Base-by-base conservation (phyloP, 2,888 invertebrate genomes). In the Chydorus sphaericus region DNA sequence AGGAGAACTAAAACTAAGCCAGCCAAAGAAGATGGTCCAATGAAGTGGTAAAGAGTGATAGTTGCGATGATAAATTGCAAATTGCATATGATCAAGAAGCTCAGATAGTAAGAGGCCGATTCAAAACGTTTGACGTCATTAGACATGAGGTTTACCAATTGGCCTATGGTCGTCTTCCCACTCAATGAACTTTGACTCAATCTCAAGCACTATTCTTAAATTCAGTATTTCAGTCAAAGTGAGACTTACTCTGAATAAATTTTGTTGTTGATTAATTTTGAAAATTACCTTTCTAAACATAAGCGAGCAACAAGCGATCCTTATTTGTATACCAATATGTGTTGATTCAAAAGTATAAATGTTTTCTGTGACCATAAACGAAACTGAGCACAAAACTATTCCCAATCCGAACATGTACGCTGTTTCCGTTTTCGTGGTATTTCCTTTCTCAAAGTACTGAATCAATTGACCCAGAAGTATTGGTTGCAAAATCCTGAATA, bases 111-210 rank as follows among this genome's bases (percentile, higher is more conserved):
- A 56, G 90, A 79, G 11, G 87, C 86, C 67, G 90, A 80, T 68
- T 97, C 96, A 69, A 96, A 92, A 54, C 86, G 79, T 65, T 86
- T 87, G 60, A 96, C 89, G 70, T 97, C 96, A 67, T 94, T 97
- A 1, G 94, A 91, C 57, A 97, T 73, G n/a, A 96, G 77, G 68
- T 94, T 94, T 31, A 96, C 90, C 59, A 96, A 81, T 70, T 93
- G 90, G 0, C 94, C 94, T 0, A 85, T 83, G 0, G 91, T 85
- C 0, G 92, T 91, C 67, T 89, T 82, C 6, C n/a, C n/a, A n/a
- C 84, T 84, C 51, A 91, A 72, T 1, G 92, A 87, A 6, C 82
- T 82, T 68, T 85, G 85, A 55, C 85, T 85, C 59, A 89, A 71
- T 33, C 79, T 77, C 48, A 90, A 70, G 1, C 85, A 75, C 86